Evolutionary conservation across 2,113 vertebrate genomes (phyloP), one percentile per base, ranked within the genome.

Genomic region (Engraulis encrasicolus): DNA sequence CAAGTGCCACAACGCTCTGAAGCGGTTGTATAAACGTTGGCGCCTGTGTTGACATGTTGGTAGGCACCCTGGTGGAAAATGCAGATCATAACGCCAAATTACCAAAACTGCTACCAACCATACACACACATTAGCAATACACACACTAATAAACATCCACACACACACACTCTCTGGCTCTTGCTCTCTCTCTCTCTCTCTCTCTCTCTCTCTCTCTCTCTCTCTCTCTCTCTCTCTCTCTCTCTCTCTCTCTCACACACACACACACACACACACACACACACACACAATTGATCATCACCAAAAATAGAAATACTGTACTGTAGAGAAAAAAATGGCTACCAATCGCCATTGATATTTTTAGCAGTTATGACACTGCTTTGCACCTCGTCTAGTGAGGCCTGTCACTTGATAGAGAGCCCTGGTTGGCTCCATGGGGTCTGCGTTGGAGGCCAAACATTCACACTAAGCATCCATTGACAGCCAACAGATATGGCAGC

Each of bases 1-100:
- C 98, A 86, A 99, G 97, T 99, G 96, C 98, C 95, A 99, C 98
- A 95, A 98, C 97, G 71, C 97, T 99, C 96, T 99, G 97, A 90
- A 99, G 94, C 0, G 97, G 98, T 95, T 98, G 97, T 0, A 93
- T 97, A 91, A 99, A 99, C 7, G 97, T 97, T 87, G 98, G 98
- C 38, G 98, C 97, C 94, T 98, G 96, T 52, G 96, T 96, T 36
- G 96, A 89, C 98, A 99, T 99, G 93, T 92, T 96, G 90, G 87
- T 91, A 92, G 97, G 96, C 97, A 98, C 96, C 96, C 97, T 99
- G 93, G 78, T 48, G 71, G 92, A 83, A 87, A 78, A 78, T 71
- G 84, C 14, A 88, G 6, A 84, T 49, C 27, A 83, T 81, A 82
- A 18, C 38, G 27, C 66, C 14, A 1, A 74, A 19, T 74, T 74